phyloP scores from a whole-genome alignment of 2,888 invertebrate genomes.

The Bruchidius siliquastri region DNA sequence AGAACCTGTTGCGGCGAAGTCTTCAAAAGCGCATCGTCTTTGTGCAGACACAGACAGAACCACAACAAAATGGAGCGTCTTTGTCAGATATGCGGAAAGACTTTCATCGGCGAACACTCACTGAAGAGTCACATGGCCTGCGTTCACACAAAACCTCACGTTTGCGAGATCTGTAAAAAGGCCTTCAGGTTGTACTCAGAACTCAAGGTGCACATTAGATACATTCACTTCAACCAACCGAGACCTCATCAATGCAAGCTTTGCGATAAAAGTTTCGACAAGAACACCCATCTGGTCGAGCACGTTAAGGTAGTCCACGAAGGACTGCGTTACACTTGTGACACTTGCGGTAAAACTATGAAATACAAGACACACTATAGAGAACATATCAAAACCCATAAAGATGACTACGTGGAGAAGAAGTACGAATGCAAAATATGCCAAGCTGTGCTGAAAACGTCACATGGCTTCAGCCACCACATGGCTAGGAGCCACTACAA shows the following conservation, averaged over 20 bases:
- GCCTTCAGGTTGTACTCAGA: slow-evolving; percentile 21
- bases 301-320: slow-evolving; percentile 28
- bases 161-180: slow-evolving; percentile 27
- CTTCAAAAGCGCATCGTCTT: not conserved
- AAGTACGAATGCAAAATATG: slow-evolving; percentile 22
- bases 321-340: slow-evolving; percentile 24
- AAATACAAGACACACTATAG: slow-evolving; percentile 28
- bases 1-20: not conserved
- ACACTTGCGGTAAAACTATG: slow-evolving; percentile 28
- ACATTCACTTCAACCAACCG: slow-evolving; percentile 49
- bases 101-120: not conserved
- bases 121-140: not conserved
- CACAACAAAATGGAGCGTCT: not conserved
- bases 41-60: not conserved
- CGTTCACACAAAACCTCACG: not conserved
- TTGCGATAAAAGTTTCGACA: slow-evolving; percentile 27
- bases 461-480: slow-evolving; percentile 16
- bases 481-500: slow-evolving; percentile 14
- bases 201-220: slow-evolving; percentile 24
- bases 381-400: slow-evolving; percentile 24
- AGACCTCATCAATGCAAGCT: slow-evolving; percentile 29
- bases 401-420: slow-evolving; percentile 20
- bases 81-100: not conserved
- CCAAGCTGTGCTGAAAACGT: slow-evolving; percentile 13
- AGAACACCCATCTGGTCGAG: slow-evolving; percentile 17